Base-by-base conservation (phyloP, 2,888 invertebrate species). In the Escarpia spicata region DNA sequence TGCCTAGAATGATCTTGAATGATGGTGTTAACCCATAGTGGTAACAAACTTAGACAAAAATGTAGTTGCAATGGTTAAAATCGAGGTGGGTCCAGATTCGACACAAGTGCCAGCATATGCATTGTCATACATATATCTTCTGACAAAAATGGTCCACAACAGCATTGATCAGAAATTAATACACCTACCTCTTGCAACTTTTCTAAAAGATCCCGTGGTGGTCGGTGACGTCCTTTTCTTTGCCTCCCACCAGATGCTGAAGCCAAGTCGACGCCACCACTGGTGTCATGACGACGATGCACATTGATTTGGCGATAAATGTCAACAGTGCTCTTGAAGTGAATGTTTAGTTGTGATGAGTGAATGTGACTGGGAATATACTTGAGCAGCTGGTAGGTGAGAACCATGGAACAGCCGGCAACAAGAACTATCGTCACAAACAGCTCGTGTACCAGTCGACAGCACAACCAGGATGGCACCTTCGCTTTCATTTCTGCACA, bases 301-400 rank as follows among this genome's bases (percentile, higher is more conserved):
- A 75, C 75, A 26, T 26, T 75, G 75, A 75, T 26, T 26, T 75
- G 75, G 19, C 75, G 75, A 19, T 75, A 75, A 26, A 75, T 75
- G 26, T 75, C 75, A 26, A 75, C 75, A 26, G 75, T 75, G 75
- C 75, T 75, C 75, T 75, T 75, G 75, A 75, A 75, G 75, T 75
- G 75, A 3, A 75, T 75, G 75, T 75, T 75, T 75, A 75, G 75
- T 75, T 75, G 75, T 75, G 75, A 75, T 26, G 75, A 75, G 26
- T 75, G 75, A n/a, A 75, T 75, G n/a, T 75, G 75, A 75, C 75
- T 75, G 4, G 75, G 75, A 26, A 75, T 75, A 6, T 75, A 75
- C 75, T 75, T 75, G 75, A 75, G 75, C 75, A 75, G 75, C 19
- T 75, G 75, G n/a, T 75, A 75, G 75, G 75, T 75, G 75, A 75